Conservation (phyloP, 2,113 vertebrate genomes). For the Bujurquina vittata region DNA sequence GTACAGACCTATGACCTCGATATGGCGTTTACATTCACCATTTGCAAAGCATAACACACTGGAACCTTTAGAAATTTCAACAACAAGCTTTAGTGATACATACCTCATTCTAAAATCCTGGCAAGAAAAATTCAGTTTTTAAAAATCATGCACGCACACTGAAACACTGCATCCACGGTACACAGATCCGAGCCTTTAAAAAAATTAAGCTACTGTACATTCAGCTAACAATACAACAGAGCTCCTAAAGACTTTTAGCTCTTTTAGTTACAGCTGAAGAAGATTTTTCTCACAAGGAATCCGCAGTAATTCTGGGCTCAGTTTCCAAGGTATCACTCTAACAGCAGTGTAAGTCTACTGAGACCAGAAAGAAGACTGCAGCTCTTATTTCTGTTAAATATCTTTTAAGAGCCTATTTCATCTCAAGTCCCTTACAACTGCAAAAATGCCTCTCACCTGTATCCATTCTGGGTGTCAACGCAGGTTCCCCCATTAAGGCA, state of each 20-base stretch:
- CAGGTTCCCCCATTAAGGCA: constrained; percentile 87
- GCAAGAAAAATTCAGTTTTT: not conserved
- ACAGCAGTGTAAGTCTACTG: not conserved
- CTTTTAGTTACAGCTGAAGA: constrained; percentile 43
- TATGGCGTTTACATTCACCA: not conserved
- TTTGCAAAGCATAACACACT: not conserved
- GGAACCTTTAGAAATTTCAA: not conserved
- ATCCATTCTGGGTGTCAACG: constrained; percentile 81
- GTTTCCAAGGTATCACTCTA: constrained; percentile 27
- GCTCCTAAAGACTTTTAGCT: constrained; percentile 19
- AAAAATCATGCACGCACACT: not conserved
- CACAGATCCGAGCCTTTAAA: not conserved
- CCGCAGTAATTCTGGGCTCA: constrained; percentile 23
- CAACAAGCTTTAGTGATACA: not conserved
- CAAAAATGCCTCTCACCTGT: constrained; percentile 82
- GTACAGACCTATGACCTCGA: not conserved
- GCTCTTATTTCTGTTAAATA: not conserved
- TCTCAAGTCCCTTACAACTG: not conserved
- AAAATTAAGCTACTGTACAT: not conserved
- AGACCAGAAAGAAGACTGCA: not conserved
- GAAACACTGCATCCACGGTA: not conserved
- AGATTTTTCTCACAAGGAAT: constrained; percentile 11
- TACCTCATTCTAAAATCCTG: not conserved
- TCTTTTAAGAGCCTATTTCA: not conserved
- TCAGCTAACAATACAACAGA: constrained; percentile 26